phyloP scores from a whole-genome alignment of 2,113 vertebrate genomes.

The Dendropsophus ebraccatus region DNA sequence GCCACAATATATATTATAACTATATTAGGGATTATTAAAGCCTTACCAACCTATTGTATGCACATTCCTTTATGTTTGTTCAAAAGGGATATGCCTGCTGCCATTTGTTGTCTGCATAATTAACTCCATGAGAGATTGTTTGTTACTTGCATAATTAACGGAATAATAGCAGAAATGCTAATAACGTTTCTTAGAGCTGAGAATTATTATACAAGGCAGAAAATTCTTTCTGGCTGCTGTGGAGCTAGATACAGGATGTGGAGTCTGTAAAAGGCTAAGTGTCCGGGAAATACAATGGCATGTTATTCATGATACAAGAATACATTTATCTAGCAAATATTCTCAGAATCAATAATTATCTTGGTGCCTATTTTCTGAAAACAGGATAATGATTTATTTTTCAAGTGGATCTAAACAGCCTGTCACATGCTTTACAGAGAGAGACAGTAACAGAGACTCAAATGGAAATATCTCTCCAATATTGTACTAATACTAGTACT shows the following conservation, averaged over 20 bases:
- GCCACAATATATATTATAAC: not conserved
- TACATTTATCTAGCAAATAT: not conserved
- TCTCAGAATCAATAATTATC: slow-evolving; percentile 13
- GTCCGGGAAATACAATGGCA: slow-evolving; percentile 12
- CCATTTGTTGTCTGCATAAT: not conserved
- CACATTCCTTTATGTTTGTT: not conserved
- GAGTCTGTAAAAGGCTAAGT: not conserved
- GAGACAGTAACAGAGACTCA: not conserved
- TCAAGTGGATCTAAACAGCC: not conserved
- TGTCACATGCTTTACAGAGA: not conserved
- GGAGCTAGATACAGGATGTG: not conserved
- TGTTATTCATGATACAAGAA: not conserved
- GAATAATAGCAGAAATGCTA: slow-evolving; percentile 10
- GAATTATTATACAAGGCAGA: slow-evolving; percentile 2
- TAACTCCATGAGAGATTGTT: slow-evolving; percentile 6
- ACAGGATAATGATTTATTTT: slow-evolving; percentile 10
- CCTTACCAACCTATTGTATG: not conserved
- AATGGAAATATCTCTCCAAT: not conserved
- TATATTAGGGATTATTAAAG: not conserved
- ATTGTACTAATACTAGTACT: not conserved
- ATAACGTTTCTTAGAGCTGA: not conserved
- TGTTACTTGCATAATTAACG: slow-evolving; percentile 33
- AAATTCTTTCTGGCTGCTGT: not conserved
- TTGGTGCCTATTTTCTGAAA: not conserved
- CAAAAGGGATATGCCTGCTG: not conserved